Percentiles rank a stretch among this genome's conserved stretches.
These are phyloP conservation scores for Vanessa tameamea DNA, from an alignment of 1,140 invertebrate genomes.

Conservation along the genomic window DNA sequence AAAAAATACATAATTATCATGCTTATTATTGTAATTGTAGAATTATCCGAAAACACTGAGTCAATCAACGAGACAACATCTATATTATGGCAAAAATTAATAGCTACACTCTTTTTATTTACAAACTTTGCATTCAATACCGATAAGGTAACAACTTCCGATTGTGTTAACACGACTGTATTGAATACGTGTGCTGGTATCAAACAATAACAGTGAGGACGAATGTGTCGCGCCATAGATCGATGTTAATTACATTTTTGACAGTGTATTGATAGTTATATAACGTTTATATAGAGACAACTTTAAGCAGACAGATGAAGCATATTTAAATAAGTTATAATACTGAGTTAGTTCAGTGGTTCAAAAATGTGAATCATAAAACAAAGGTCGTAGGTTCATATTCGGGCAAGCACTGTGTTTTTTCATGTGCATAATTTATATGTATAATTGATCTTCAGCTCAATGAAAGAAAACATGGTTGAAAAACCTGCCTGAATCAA, in stretches of 20 bases:
- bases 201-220: constrained; percentile 27
- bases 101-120: constrained; percentile 11
- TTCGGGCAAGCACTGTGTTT: no score
- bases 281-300: constrained; percentile 1
- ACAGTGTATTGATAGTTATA: constrained; percentile 29
- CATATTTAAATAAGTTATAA: no score
- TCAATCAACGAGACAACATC: background rate
- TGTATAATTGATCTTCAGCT: no score
- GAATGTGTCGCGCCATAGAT: constrained; percentile 22
- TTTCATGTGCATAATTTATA: no score
- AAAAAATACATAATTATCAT: no score
- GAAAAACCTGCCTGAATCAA: no score
- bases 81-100: background rate
- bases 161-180: constrained; percentile 32
- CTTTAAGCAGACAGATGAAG: background rate
- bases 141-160: constrained; percentile 39
- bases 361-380: no score
- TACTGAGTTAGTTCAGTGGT: no score
- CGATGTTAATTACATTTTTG: constrained; percentile 38
- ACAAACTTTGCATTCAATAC: constrained; percentile 32
- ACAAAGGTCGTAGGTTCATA: no score
- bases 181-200: constrained; percentile 32
- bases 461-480: no score
- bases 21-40: background rate
- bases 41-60: background rate